These are phyloP conservation scores for Schizotus pectinicornis DNA, from an alignment of 2,888 invertebrate genomes.

Conservation along the genomic window DNA sequence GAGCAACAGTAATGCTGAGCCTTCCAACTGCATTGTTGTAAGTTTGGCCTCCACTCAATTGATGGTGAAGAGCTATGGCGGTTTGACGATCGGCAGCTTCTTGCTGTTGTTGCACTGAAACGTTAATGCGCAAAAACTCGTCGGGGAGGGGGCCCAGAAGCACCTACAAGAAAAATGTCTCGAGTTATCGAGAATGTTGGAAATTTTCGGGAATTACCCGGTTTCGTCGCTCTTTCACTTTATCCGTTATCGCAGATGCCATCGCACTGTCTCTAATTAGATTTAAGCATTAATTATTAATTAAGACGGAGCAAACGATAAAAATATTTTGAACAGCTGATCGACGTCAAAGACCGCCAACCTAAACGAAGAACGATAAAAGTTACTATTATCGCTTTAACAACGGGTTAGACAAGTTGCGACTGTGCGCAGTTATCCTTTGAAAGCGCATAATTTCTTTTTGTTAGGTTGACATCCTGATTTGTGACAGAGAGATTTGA, in stretches of 20 bases:
- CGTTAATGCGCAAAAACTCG: constrained; percentile 72
- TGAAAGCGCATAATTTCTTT: too few species aligned
- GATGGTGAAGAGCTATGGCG: constrained; percentile 74
- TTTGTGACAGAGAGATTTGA: too few species aligned
- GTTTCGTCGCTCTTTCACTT: constrained; percentile 54
- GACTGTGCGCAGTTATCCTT: too few species aligned
- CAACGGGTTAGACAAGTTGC: too few species aligned
- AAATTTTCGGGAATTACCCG: constrained; percentile 43
- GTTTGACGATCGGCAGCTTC: constrained; percentile 81
- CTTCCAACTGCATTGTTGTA: constrained; percentile 67
- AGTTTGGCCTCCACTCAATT: constrained; percentile 60
- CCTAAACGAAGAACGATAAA: too few species aligned
- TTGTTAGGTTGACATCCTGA: too few species aligned
- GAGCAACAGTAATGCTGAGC: constrained; percentile 84
- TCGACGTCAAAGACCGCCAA: background rate
- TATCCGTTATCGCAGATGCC: constrained; percentile 55
- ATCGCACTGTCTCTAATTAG: constrained; percentile 37
- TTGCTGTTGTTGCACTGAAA: constrained; percentile 68
- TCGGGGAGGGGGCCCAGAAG: constrained; percentile 80
- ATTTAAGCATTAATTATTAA: constrained; percentile 1
- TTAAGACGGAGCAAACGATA: constrained; percentile 8
- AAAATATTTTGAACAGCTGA: constrained; percentile 31
- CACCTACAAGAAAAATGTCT: constrained; percentile 63
- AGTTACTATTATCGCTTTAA: too few species aligned
- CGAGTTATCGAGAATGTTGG: background rate